phyloP scores from a whole-genome alignment of 1,140 invertebrate genomes.

The Drosophila ohnishii region DNA sequence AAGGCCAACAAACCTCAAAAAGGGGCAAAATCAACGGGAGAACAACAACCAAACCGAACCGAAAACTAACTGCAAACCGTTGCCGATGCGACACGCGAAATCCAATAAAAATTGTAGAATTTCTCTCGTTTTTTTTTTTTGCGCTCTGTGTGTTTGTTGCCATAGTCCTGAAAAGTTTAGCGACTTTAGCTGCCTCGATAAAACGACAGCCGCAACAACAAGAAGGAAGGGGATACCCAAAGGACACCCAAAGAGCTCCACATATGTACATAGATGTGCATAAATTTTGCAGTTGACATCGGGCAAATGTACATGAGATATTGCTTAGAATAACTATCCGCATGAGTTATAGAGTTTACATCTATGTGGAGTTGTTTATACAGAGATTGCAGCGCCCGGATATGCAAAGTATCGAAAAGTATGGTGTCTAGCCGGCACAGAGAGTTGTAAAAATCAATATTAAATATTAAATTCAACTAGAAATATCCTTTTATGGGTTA shows the following conservation, averaged over 20 bases:
- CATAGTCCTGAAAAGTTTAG: constrained; percentile 55
- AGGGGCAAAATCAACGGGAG: constrained; percentile 30
- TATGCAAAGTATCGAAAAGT: constrained; percentile 49
- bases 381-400: constrained; percentile 29
- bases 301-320: constrained; percentile 74
- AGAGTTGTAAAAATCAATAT: not conserved
- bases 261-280: constrained; percentile 54
- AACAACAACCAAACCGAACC: constrained; percentile 20
- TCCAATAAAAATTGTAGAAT: constrained; percentile 70
- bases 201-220: constrained; percentile 51
- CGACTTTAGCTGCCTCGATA: constrained; percentile 61
- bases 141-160: constrained; percentile 25
- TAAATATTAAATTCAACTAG: too few species aligned
- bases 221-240: constrained; percentile 10
- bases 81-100: constrained; percentile 69
- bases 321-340: constrained; percentile 59
- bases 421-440: constrained; percentile 14
- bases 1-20: constrained; percentile 62
- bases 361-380: constrained; percentile 42
- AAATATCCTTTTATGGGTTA: too few species aligned
- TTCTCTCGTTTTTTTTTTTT: constrained; percentile 29
- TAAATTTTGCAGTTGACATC: constrained; percentile 71
- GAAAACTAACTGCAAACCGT: constrained; percentile 53
- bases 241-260: constrained; percentile 40
- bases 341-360: constrained; percentile 43